Evolutionary conservation across 2,888 invertebrate species (phyloP).

Genomic region (Hartigia nigra): DNA sequence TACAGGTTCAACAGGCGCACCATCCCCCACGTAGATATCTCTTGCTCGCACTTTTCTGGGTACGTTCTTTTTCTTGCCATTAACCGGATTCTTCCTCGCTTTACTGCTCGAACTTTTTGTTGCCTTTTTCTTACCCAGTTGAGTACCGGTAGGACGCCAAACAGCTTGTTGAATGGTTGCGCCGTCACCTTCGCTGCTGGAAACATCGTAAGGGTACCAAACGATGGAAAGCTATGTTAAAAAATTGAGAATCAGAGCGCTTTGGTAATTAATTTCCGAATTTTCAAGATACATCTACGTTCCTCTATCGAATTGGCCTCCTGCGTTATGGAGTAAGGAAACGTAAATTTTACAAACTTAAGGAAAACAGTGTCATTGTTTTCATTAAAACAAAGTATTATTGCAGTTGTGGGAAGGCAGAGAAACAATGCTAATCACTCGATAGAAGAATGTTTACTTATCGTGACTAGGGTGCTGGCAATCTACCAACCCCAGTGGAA

Average conservation of each 20-base stretch:
- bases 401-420: background rate
- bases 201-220: conserved; percentile 21
- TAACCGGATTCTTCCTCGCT: conserved; percentile 31
- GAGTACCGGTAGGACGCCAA: conserved; percentile 63
- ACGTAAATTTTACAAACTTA: background rate
- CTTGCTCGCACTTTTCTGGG: conserved; percentile 40
- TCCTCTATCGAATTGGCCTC: background rate
- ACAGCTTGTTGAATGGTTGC: conserved; percentile 59
- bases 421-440: background rate
- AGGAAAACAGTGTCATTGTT: background rate
- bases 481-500: conserved; percentile 54
- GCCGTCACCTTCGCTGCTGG: conserved; percentile 46
- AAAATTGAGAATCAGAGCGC: conserved; percentile 17
- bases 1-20: conserved; percentile 28
- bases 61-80: conserved; percentile 42
- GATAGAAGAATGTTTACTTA: background rate
- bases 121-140: conserved; percentile 58
- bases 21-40: conserved; percentile 39
- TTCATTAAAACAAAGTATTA: background rate
- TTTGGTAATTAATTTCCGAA: conserved; percentile 14
- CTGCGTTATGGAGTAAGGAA: background rate
- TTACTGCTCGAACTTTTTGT: conserved; percentile 37
- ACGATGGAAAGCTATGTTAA: conserved; percentile 24
- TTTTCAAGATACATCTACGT: conserved; percentile 9
- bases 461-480: background rate